Evolutionary conservation across 2,113 vertebrate genomes (phyloP).

Genomic region (Heterotilapia buettikoferi): DNA sequence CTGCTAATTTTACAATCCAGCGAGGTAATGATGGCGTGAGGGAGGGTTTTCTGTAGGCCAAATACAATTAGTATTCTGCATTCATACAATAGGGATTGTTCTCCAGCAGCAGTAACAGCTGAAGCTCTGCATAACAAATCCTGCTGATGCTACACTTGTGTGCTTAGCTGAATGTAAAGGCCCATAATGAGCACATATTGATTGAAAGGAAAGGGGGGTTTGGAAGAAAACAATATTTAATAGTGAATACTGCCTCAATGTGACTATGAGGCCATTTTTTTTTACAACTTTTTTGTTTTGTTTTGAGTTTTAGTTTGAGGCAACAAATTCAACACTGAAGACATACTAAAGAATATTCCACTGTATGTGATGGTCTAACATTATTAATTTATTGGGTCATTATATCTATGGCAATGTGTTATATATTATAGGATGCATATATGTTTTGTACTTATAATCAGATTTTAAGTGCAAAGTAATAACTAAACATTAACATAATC

Average conservation of each 20-base stretch:
- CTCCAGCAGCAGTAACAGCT: constrained; percentile 11
- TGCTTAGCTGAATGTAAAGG: constrained; percentile 15
- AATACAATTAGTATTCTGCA: constrained; percentile 21
- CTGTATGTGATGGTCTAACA: neutral
- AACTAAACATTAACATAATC: neutral
- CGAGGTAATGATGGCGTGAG: neutral
- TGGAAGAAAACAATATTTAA: neutral
- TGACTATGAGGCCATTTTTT: neutral
- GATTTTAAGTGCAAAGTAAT: neutral
- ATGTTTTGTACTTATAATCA: neutral
- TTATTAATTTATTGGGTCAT: neutral
- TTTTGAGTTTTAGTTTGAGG: neutral
- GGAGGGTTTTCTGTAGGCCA: constrained; percentile 11
- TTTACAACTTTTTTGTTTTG: neutral
- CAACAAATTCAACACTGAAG: neutral
- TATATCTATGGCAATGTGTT: neutral
- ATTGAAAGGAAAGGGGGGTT: neutral
- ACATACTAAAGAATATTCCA: neutral
- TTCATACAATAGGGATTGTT: constrained; percentile 32
- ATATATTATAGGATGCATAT: neutral
- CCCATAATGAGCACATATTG: constrained; percentile 21
- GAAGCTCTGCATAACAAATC: constrained; percentile 31
- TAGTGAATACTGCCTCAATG: neutral
- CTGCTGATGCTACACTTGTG: constrained; percentile 27
- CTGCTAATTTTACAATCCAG: neutral